Percentiles rank a stretch among this genome's conserved stretches.
Evolutionary conservation across 2,888 invertebrate genomes (phyloP).

Genomic region (Drosophila paracracens): DNA sequence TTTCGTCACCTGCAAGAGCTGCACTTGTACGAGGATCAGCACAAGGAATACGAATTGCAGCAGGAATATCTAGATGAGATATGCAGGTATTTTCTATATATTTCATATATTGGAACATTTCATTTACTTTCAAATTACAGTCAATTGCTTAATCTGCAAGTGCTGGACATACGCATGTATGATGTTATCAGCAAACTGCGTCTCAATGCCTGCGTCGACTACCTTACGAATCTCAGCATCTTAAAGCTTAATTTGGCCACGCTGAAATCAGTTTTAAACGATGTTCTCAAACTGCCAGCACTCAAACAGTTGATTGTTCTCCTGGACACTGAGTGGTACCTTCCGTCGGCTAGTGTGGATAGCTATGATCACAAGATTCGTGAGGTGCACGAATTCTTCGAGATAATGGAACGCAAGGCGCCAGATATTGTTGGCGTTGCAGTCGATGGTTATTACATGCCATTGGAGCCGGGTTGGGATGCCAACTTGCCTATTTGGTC

Average conservation of each 20-base stretch:
- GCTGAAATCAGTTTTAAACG: conserved; percentile 66
- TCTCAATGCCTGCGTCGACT: conserved; percentile 66
- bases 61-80: conserved; percentile 74
- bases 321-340: conserved; percentile 71
- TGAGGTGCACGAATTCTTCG: conserved; percentile 76
- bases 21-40: conserved; percentile 74
- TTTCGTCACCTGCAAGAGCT: conserved; percentile 74
- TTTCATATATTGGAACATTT: too few species aligned
- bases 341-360: conserved; percentile 65
- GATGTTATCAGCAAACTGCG: conserved; percentile 70
- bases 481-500: conserved; percentile 60
- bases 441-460: conserved; percentile 79
- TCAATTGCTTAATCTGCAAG: conserved; percentile 59
- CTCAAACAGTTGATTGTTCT: conserved; percentile 72
- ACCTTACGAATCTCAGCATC: conserved; percentile 64
- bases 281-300: conserved; percentile 69
- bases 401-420: conserved; percentile 71
- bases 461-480: conserved; percentile 67
- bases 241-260: conserved; percentile 78
- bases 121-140: conserved; percentile 17
- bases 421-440: conserved; percentile 68
- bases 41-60: conserved; percentile 74
- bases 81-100: conserved; percentile 48
- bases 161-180: conserved; percentile 76
- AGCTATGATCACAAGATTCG: conserved; percentile 77